Evolutionary conservation across 92 coral and sea anemone genomes (phyloP).

Genomic region (Diadumene lineata): DNA sequence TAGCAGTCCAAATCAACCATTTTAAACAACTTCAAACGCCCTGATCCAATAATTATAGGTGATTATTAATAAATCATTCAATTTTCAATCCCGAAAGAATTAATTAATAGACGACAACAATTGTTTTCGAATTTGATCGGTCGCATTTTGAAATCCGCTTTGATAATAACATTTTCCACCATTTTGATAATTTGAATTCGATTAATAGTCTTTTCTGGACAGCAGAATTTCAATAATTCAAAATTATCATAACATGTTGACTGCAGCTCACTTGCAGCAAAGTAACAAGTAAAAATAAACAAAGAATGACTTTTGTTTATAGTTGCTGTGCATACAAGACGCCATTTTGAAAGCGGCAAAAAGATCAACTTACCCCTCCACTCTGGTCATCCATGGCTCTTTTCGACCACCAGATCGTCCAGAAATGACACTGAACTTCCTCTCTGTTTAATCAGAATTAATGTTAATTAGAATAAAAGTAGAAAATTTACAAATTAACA

Average conservation of each 20-base stretch:
- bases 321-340: constrained; percentile 10
- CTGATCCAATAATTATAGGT: too few relatives aligned
- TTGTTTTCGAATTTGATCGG: not conserved
- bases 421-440: not conserved
- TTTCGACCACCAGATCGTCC: not conserved
- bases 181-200: too few relatives aligned
- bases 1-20: too few relatives aligned
- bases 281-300: not conserved
- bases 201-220: not conserved
- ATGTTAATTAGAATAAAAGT: not conserved
- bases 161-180: too few relatives aligned
- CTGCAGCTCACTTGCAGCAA: not conserved
- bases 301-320: not conserved
- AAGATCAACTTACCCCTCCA: constrained; percentile 65
- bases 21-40: too few relatives aligned
- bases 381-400: constrained; percentile 63
- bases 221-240: not conserved
- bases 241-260: not conserved
- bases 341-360: constrained; percentile 16
- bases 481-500: not conserved
- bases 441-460: not conserved
- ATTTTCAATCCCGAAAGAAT: not conserved
- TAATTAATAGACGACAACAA: not conserved
- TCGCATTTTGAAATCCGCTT: not conserved
- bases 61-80: not conserved